phyloP scores from a whole-genome alignment of 2,888 invertebrate genomes.

The Pandemis corylana region DNA sequence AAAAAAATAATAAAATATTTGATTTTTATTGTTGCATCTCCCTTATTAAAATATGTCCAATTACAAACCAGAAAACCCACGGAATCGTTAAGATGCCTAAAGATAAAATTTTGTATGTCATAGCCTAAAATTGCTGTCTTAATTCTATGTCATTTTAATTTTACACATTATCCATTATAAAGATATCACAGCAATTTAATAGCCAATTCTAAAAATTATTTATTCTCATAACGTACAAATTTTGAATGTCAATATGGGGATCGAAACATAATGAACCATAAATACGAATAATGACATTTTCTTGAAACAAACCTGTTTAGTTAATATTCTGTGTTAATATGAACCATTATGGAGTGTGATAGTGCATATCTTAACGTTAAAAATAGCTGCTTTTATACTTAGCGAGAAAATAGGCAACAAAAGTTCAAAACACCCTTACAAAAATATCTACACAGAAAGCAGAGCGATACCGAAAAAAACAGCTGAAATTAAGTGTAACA shows the following conservation, averaged over 20 bases:
- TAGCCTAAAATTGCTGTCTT: constrained; percentile 37
- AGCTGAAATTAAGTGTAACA: no score
- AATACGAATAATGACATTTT: neutral
- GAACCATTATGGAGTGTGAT: constrained; percentile 3
- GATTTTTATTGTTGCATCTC: neutral
- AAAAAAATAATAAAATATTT: no score
- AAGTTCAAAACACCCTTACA: neutral
- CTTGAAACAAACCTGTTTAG: neutral
- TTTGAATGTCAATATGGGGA: neutral
- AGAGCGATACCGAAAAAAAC: no score
- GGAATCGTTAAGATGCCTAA: neutral
- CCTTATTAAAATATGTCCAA: neutral
- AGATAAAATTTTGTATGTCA: constrained; percentile 1
- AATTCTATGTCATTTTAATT: constrained; percentile 34
- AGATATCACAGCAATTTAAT: constrained; percentile 47
- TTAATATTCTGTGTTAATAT: neutral
- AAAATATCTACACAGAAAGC: no score
- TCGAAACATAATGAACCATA: neutral
- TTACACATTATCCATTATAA: constrained; percentile 44
- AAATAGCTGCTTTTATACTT: constrained; percentile 25
- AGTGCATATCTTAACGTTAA: constrained; percentile 14
- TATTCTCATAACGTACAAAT: neutral
- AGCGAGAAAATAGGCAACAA: neutral
- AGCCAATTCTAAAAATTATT: neutral
- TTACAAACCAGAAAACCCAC: neutral